Percentiles rank a stretch among this genome's conserved stretches.
Evolutionary conservation across 1,140 invertebrate genomes (phyloP).

Genomic region (Periplaneta americana): DNA sequence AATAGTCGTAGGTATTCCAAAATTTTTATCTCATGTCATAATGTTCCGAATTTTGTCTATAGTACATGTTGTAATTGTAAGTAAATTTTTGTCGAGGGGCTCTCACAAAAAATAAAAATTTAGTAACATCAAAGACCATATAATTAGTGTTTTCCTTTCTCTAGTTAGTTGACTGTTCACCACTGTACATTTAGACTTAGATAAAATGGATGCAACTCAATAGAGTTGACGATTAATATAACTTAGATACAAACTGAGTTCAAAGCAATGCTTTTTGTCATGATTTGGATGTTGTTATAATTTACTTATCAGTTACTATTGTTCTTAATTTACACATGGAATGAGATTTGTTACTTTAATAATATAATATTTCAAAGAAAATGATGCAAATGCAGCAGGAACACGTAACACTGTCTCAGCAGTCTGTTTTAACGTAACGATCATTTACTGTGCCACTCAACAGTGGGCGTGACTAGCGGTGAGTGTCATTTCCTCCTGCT

Average conservation of each 20-base stretch:
- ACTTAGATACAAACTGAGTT: neutral
- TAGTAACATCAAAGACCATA: neutral
- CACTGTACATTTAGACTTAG: neutral
- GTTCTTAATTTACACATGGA: neutral
- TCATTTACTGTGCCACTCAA: neutral
- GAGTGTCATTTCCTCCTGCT: slow-evolving; percentile 4
- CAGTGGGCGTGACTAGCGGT: neutral
- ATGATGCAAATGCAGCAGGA: neutral
- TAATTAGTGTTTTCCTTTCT: no score
- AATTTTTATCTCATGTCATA: no score
- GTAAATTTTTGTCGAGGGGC: no score
- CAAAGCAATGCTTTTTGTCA: neutral
- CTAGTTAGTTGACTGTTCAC: neutral
- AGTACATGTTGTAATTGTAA: no score
- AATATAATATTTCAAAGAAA: neutral
- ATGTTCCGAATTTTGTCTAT: no score
- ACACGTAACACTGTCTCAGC: neutral
- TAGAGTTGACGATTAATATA: neutral
- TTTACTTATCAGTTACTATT: neutral
- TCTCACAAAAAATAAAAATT: no score
- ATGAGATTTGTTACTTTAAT: neutral
- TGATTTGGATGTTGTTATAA: neutral
- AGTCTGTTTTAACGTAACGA: neutral
- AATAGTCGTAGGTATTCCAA: no score
- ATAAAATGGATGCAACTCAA: neutral